Evolutionary conservation across 2,888 invertebrate species (phyloP).

Genomic region (Torymus auratus): DNA sequence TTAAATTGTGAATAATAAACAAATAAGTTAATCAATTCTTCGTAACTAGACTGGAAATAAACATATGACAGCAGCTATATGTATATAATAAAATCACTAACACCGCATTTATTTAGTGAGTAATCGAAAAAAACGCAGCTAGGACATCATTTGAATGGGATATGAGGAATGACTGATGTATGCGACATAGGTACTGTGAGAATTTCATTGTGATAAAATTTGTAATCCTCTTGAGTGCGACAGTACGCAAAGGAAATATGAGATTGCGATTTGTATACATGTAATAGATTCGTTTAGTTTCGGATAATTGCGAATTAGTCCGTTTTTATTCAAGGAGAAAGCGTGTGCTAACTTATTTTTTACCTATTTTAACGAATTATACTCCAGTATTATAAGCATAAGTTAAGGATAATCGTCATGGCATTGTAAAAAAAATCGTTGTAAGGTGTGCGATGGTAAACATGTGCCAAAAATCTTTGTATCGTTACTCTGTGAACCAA

Average conservation of each 20-base stretch:
- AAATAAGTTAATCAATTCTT: too few relatives aligned
- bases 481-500: too few relatives aligned
- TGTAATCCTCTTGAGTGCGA: neutral
- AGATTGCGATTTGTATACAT: slow-evolving; percentile 12
- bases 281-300: slow-evolving; percentile 8
- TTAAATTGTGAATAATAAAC: too few relatives aligned
- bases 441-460: neutral
- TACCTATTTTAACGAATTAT: neutral
- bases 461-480: slow-evolving; percentile 4
- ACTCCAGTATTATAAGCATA: slow-evolving; percentile 42
- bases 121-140: neutral
- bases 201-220: slow-evolving; percentile 34
- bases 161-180: too few relatives aligned
- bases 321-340: neutral
- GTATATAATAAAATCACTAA: too few relatives aligned
- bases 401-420: neutral
- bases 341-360: slow-evolving; percentile 24
- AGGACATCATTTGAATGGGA: too few relatives aligned
- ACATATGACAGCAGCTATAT: too few relatives aligned
- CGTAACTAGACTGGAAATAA: too few relatives aligned
- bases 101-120: too few relatives aligned
- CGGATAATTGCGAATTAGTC: neutral
- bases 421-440: neutral
- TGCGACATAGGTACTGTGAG: too few relatives aligned
- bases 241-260: neutral